Percentiles rank a stretch among this genome's conserved stretches.
These are phyloP conservation scores for Phylloscopus trochilus DNA, from an alignment of 2,113 vertebrate species.

Conservation along the genomic window DNA sequence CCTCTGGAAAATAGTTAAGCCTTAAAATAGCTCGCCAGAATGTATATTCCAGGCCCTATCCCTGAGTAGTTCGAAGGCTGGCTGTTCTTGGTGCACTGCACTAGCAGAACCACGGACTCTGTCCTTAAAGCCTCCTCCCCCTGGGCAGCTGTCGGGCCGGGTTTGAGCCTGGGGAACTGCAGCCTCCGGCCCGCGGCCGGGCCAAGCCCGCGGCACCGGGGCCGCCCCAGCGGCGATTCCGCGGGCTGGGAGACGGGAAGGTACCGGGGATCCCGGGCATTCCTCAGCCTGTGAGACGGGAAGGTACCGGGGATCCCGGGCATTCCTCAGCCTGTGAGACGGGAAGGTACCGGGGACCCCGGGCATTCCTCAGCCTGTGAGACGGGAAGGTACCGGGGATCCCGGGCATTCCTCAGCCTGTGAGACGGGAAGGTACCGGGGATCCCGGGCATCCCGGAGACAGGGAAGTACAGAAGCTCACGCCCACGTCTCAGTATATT, in stretches of 20 bases:
- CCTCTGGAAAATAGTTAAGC: neutral
- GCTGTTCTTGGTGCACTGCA: neutral
- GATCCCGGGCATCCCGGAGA: neutral
- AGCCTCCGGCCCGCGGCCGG: neutral
- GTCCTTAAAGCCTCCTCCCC: accelerated
- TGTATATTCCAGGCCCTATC: too few relatives aligned
- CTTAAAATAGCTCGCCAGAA: neutral
- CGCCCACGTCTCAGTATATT: accelerated
- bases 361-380: neutral
- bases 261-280: neutral
- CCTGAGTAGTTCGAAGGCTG: neutral
- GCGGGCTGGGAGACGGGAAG: neutral
- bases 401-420: neutral
- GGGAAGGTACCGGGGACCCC: neutral
- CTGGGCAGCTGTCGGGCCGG: accelerated
- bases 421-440: neutral
- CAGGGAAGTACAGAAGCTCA: neutral
- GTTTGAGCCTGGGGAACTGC: accelerated
- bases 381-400: neutral
- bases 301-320: neutral
- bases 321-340: neutral
- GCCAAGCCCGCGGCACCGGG: neutral
- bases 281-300: neutral
- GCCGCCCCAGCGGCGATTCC: neutral
- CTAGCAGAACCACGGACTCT: accelerated